Evolutionary conservation across 2,888 invertebrate species (phyloP), one percentile per base, ranked within the genome.

Genomic region (Argyresthia goedartella): DNA sequence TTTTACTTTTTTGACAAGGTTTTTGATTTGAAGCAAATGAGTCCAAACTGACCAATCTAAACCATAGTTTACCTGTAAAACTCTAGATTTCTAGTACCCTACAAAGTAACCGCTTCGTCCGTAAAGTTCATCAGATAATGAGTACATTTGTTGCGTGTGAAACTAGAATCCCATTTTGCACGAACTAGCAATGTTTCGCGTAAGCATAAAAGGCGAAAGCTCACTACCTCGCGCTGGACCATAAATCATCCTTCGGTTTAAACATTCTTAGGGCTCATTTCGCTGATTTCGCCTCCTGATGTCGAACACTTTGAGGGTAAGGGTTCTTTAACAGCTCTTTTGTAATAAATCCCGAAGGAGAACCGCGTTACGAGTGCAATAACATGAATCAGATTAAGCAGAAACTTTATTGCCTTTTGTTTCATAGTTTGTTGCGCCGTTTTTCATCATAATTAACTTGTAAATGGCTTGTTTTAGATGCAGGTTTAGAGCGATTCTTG

Each of bases 91-190:
- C 56, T 53, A 52, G 59, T 71, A 64, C 58, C 66, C 69, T 70
- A 63, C 59, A 58, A 59, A 8, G 16, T 55, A 55, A 53, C 57
- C 59, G 62, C 62, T 63, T 63, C 66, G 68, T 68, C 67, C 59
- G 73, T 65, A 75, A 79, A 81, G 77, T 81, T 82, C 82, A 86
- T 86, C 86, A 77, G 85, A 86, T 86, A 85, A 77, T 71, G 69
- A 71, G 69, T 73, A 75, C 81, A 82, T 86, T 85, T 80, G 85
- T 85, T 86, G 86, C 86, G 86, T 86, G 86, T 77, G 84, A 85
- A 86, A 84, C 81, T 76, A 76, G 84, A 80, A 84, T 82, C 77
- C 76, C 76, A 81, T 79, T 81, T 76, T 71, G 81, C 79, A 81
- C 81, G 79, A 79, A 55, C 54, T 39, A 72, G 69, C 68, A 62